Conservation (phyloP, 2,113 vertebrate genomes). For the Stercorarius parasiticus region DNA sequence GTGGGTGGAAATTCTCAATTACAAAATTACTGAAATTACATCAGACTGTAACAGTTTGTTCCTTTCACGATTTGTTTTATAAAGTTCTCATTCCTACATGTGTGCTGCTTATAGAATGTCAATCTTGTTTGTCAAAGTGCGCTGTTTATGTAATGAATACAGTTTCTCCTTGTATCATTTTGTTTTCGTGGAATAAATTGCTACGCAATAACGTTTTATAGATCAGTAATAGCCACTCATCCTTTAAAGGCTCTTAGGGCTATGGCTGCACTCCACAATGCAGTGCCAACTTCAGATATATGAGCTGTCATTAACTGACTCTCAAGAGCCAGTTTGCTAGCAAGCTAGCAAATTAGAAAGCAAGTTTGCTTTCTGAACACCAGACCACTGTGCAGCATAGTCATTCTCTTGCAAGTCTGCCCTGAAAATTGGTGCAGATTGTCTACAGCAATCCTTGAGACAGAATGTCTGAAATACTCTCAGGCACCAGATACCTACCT, state of each 20-base stretch:
- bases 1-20: constrained; percentile 59
- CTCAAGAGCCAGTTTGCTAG: neutral
- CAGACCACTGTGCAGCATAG: neutral
- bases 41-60: constrained; percentile 52
- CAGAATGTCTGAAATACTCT: neutral
- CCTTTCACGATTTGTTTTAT: constrained; percentile 30
- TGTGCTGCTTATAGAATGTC: constrained; percentile 21
- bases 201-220: constrained; percentile 30
- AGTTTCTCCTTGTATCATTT: neutral
- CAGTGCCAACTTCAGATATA: constrained; percentile 4
- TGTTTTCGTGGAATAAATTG: constrained; percentile 33
- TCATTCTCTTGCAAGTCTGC: neutral
- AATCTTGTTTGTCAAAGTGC: neutral
- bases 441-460: neutral
- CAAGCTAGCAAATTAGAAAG: neutral
- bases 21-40: constrained; percentile 27
- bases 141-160: constrained; percentile 19
- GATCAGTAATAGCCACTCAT: constrained; percentile 31
- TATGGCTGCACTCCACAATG: neutral
- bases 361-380: neutral
- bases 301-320: neutral
- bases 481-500: neutral
- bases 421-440: neutral
- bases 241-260: constrained; percentile 31
- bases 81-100: constrained; percentile 25